Percentiles rank a stretch among this genome's conserved stretches.
Evolutionary conservation across 2,888 invertebrate species (phyloP).

Genomic region (Drosophila neutralis): DNA sequence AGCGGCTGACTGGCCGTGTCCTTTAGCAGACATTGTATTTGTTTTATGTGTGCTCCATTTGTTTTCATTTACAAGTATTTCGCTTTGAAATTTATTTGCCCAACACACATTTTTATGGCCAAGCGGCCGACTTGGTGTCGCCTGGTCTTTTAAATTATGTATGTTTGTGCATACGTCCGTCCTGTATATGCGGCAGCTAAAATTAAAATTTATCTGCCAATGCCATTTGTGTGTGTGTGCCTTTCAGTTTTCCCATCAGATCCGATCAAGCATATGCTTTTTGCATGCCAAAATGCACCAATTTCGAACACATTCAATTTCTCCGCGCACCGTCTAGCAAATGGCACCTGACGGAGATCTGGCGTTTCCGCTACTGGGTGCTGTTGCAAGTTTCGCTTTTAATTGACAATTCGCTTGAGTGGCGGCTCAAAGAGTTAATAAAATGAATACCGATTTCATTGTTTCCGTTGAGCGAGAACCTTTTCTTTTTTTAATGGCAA

Average conservation of each 20-base stretch:
- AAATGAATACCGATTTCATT: slow-evolving; percentile 66
- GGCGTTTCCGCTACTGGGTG: slow-evolving; percentile 22
- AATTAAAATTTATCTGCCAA: slow-evolving; percentile 73
- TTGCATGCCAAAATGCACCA: slow-evolving; percentile 17
- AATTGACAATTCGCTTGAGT: slow-evolving; percentile 63
- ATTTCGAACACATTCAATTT: slow-evolving; percentile 14
- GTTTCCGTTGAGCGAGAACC: slow-evolving; percentile 38
- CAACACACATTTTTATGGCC: slow-evolving; percentile 78
- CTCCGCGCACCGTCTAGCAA: slow-evolving; percentile 15
- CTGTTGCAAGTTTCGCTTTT: slow-evolving; percentile 38
- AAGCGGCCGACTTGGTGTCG: slow-evolving; percentile 51
- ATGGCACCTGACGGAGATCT: slow-evolving; percentile 28
- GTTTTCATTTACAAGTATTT: slow-evolving; percentile 81
- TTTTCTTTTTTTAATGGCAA: slow-evolving; percentile 34
- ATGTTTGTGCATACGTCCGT: slow-evolving; percentile 39
- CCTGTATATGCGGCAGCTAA: slow-evolving; percentile 49
- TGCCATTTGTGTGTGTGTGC: slow-evolving; percentile 35
- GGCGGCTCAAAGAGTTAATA: slow-evolving; percentile 66
- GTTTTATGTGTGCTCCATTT: slow-evolving; percentile 61
- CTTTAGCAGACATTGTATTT: slow-evolving; percentile 58
- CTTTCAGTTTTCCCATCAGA: slow-evolving; percentile 53
- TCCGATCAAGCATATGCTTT: slow-evolving; percentile 39
- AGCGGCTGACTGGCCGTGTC: slow-evolving; percentile 39
- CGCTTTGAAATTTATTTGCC: slow-evolving; percentile 77
- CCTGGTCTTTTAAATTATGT: slow-evolving; percentile 63